Percentiles rank a stretch among this genome's conserved stretches.
phyloP scores from a whole-genome alignment of 2,797 vertebrate species.

The Coendou prehensilis region DNA sequence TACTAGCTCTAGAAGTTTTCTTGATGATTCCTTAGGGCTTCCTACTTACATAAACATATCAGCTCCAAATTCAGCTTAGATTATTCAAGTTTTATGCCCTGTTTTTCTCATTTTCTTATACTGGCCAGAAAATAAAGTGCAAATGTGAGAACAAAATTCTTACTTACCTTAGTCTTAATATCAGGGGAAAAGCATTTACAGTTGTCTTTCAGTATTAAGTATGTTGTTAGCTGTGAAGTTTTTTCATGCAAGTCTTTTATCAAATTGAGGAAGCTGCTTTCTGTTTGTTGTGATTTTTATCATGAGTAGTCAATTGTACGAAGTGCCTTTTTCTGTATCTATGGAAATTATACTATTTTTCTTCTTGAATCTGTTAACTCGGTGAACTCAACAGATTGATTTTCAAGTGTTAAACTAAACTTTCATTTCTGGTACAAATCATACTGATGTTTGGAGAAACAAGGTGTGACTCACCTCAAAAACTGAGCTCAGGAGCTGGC shows the following conservation, averaged over 20 bases:
- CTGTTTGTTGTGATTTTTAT: slow-evolving; percentile 51
- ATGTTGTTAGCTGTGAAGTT: background rate
- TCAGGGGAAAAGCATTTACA: background rate
- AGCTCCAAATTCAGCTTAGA: slow-evolving; percentile 18
- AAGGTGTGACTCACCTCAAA: background rate
- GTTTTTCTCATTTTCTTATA: background rate
- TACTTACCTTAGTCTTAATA: slow-evolving; percentile 6
- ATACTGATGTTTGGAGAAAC: background rate
- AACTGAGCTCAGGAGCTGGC: background rate
- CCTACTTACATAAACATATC: background rate
- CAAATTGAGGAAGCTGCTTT: slow-evolving; percentile 23
- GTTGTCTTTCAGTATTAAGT: background rate
- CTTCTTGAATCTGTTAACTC: background rate
- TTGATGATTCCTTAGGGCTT: slow-evolving; percentile 19
- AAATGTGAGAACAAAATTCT: slow-evolving; percentile 3
- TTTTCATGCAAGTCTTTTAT: slow-evolving; percentile 18
- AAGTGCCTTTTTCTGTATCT: background rate
- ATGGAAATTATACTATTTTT: background rate
- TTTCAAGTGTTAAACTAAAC: slow-evolving; percentile 45
- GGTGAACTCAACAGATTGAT: background rate
- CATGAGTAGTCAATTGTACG: background rate
- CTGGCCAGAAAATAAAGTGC: background rate
- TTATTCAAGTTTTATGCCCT: background rate
- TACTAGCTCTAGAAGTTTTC: slow-evolving; percentile 18
- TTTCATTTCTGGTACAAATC: slow-evolving; percentile 31